Evolutionary conservation across 1,140 invertebrate genomes (phyloP).

Genomic region (Neotoxoptera formosana): DNA sequence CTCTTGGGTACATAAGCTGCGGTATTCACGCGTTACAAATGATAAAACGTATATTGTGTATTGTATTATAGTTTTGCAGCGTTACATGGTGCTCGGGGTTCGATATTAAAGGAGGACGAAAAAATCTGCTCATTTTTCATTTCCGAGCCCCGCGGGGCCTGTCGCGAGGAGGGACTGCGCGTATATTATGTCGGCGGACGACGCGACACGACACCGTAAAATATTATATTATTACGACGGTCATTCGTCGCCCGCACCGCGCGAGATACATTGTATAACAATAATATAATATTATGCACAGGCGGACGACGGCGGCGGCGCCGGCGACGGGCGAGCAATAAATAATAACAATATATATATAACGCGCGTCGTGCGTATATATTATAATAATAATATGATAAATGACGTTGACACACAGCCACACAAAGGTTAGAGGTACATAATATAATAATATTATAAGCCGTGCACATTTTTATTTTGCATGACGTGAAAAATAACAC

Average conservation of each 20-base stretch:
- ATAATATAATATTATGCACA: too few relatives aligned
- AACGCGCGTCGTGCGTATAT: not conserved
- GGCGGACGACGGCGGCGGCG: too few relatives aligned
- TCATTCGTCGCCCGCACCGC: not conserved
- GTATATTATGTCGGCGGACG: too few relatives aligned
- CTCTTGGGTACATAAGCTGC: not conserved
- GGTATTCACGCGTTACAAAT: not conserved
- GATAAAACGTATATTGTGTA: not conserved
- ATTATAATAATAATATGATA: not conserved
- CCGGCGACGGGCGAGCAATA: not conserved
- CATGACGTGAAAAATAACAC: not conserved
- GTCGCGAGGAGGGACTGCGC: not conserved
- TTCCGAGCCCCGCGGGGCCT: not conserved
- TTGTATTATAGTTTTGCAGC: too few relatives aligned
- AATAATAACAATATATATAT: not conserved
- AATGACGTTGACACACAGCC: not conserved
- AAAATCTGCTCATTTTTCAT: not conserved
- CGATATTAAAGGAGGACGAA: not conserved
- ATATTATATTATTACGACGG: not conserved
- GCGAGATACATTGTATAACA: not conserved
- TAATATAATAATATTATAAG: not conserved
- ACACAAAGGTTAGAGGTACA: too few relatives aligned
- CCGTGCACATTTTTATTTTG: not conserved
- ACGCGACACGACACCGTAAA: not conserved
- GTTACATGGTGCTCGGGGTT: not conserved